Evolutionary conservation across 2,113 vertebrate species (phyloP).

Genomic region (Pyxicephalus adspersus): DNA sequence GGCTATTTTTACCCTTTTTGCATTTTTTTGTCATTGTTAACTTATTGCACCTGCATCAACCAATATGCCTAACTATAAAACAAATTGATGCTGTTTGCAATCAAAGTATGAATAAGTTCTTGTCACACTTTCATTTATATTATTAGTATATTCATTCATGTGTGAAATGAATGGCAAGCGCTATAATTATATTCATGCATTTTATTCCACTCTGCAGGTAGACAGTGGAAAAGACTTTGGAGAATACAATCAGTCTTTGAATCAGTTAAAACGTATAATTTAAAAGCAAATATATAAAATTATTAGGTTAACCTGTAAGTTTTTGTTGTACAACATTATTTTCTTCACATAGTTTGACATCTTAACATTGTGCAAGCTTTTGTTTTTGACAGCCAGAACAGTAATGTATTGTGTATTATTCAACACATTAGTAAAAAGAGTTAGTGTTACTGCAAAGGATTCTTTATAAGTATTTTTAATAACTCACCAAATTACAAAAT

Average conservation of each 20-base stretch:
- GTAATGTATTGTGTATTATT: background rate
- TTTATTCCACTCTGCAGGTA: constrained; percentile 11
- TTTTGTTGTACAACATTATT: constrained; percentile 3
- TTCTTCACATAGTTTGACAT: constrained; percentile 19
- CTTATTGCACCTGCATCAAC: background rate
- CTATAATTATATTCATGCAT: constrained; percentile 10
- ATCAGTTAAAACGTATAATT: constrained; percentile 14
- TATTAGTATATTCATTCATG: constrained; percentile 20
- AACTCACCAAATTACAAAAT: too few species aligned
- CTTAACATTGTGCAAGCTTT: background rate
- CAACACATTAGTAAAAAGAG: background rate
- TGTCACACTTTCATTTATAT: constrained; percentile 28
- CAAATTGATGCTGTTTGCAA: constrained; percentile 16
- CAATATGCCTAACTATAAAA: background rate
- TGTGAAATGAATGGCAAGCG: constrained; percentile 34
- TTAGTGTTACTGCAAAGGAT: background rate
- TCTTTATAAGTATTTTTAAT: background rate
- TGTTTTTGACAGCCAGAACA: background rate
- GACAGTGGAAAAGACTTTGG: constrained; percentile 3
- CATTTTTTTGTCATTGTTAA: background rate
- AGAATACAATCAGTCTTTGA: constrained; percentile 16
- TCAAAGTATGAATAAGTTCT: background rate
- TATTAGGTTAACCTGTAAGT: constrained; percentile 2
- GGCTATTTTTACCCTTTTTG: background rate
- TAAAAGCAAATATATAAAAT: constrained; percentile 8